A percentile compares a stretch with the other conserved stretches of the same genome.
These are phyloP conservation scores for Epinephelus awoara DNA, from an alignment of 2,797 vertebrate genomes.

Conservation along the genomic window DNA sequence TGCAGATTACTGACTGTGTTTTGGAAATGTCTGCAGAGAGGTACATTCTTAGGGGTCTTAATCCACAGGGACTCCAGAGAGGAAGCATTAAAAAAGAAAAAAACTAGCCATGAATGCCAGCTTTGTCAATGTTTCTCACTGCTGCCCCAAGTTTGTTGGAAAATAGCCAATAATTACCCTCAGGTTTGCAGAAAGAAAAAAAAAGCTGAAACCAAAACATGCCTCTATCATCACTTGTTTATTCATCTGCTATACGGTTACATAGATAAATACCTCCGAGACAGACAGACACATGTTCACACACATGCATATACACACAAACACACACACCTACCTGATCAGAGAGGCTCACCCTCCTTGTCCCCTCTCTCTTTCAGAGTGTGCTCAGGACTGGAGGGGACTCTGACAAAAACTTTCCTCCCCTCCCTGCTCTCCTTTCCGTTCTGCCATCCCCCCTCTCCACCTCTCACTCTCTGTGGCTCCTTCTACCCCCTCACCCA, in stretches of 20 bases:
- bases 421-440: slow-evolving; percentile 50
- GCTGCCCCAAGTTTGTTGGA: slow-evolving; percentile 16
- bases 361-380: slow-evolving; percentile 62
- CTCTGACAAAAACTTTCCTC: slow-evolving; percentile 68
- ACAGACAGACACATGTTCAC: slow-evolving; percentile 26
- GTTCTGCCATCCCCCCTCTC: slow-evolving; percentile 68
- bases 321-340: slow-evolving; percentile 78
- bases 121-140: slow-evolving; percentile 41
- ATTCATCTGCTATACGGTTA: slow-evolving; percentile 40
- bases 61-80: slow-evolving; percentile 56
- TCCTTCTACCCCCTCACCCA: slow-evolving; percentile 51
- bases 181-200: slow-evolving; percentile 13
- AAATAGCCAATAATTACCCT: slow-evolving; percentile 39
- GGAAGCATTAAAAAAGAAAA: slow-evolving; percentile 29
- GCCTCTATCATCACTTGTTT: slow-evolving; percentile 39
- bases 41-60: slow-evolving; percentile 70
- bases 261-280: slow-evolving; percentile 15
- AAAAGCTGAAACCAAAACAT: slow-evolving; percentile 3
- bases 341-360: slow-evolving; percentile 70
- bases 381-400: slow-evolving; percentile 70
- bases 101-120: slow-evolving; percentile 45
- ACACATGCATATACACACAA: slow-evolving; percentile 16
- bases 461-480: slow-evolving; percentile 56
- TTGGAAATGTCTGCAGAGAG: slow-evolving; percentile 49
- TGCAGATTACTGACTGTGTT: slow-evolving; percentile 23